A percentile compares a stretch with the other conserved stretches of the same genome.
phyloP scores from a whole-genome alignment of 2,113 vertebrate species.

The Corvus moneduloides region DNA sequence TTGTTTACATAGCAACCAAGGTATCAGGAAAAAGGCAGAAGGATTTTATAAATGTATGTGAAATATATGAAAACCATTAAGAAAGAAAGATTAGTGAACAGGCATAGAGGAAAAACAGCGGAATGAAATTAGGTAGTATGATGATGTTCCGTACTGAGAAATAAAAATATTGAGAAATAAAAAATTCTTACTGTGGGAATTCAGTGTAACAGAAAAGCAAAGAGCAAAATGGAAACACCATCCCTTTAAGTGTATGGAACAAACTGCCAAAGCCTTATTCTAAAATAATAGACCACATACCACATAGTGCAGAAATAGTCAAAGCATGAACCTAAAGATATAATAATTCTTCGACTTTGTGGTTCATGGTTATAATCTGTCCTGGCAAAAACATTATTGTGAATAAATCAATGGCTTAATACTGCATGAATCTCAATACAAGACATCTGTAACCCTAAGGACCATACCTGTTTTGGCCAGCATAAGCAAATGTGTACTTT shows the following conservation, averaged over 20 bases:
- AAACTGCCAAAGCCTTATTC: not conserved
- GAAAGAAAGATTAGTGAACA: not conserved
- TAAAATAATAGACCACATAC: not conserved
- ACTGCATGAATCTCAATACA: not conserved
- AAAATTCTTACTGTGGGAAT: not conserved
- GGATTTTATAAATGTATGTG: not conserved
- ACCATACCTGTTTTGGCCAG: not conserved
- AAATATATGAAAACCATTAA: not conserved
- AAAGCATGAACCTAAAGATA: not conserved
- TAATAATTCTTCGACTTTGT: not conserved
- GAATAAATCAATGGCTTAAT: slow-evolving; percentile 17
- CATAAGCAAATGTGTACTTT: not conserved
- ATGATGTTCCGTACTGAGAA: not conserved
- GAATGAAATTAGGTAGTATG: not conserved
- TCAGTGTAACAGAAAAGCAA: not conserved
- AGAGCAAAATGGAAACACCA: not conserved
- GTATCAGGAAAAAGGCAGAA: not conserved
- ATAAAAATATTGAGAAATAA: not conserved
- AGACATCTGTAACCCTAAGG: not conserved
- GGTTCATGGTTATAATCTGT: slow-evolving; percentile 36
- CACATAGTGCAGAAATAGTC: not conserved
- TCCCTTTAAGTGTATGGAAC: not conserved
- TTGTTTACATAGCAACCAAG: not conserved
- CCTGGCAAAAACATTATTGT: not conserved
- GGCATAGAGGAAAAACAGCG: not conserved